Evolutionary conservation across 1,140 invertebrate genomes (phyloP).

Genomic region (Drosophila nikananu): DNA sequence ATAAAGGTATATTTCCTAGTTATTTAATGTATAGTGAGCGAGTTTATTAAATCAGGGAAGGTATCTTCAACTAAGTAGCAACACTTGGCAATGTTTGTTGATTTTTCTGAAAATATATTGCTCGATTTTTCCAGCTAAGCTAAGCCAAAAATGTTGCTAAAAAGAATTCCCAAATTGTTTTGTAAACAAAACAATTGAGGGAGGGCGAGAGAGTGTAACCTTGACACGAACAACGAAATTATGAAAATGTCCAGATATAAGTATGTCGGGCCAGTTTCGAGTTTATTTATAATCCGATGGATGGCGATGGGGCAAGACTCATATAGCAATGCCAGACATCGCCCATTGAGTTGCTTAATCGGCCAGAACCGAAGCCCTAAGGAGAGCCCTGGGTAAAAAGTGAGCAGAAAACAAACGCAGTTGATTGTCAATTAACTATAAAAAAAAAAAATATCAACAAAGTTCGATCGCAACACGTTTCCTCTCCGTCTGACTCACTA

Average conservation of each 20-base stretch:
- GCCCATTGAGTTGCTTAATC: conserved; percentile 22
- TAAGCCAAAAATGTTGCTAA: conserved; percentile 14
- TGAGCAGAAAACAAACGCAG: conserved; percentile 16
- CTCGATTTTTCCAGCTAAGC: conserved; percentile 8
- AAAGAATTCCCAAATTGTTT: conserved; percentile 42
- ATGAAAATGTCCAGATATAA: conserved; percentile 51
- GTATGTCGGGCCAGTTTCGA: not conserved
- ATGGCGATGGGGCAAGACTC: conserved; percentile 22
- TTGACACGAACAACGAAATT: conserved; percentile 29
- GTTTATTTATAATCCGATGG: conserved; percentile 19
- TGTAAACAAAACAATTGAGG: conserved; percentile 53
- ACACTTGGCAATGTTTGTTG: conserved; percentile 1
- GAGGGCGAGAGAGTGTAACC: conserved; percentile 8
- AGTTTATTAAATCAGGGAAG: not conserved
- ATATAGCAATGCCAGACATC: conserved; percentile 14
- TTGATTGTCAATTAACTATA: conserved; percentile 54
- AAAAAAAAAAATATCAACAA: conserved; percentile 20
- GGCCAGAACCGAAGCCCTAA: conserved; percentile 4
- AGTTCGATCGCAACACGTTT: conserved; percentile 29
- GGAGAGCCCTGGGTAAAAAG: not conserved
- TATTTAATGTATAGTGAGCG: not conserved
- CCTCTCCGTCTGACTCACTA: conserved; percentile 28
- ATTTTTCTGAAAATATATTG: not conserved
- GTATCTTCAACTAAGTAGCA: not conserved
- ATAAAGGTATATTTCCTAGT: conserved; percentile 5